Evolutionary conservation across 2,113 vertebrate species (phyloP).

Genomic region (Oenanthe oenanthe): DNA sequence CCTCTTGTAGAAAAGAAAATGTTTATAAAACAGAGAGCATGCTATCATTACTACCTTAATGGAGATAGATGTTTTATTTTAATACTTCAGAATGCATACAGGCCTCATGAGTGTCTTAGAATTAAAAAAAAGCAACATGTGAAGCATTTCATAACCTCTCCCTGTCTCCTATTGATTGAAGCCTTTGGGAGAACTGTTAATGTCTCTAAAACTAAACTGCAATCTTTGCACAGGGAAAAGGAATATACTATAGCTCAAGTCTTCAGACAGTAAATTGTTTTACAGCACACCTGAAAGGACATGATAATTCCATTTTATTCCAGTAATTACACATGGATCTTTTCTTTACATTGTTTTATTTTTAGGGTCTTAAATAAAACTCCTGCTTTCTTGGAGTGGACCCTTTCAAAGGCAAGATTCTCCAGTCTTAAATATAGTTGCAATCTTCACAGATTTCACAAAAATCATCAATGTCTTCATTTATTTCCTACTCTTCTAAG

Average conservation of each 20-base stretch:
- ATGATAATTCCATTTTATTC: background rate
- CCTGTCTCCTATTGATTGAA: background rate
- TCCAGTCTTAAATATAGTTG: background rate
- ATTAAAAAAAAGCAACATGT: background rate
- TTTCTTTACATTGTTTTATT: background rate
- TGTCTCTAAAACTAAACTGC: background rate
- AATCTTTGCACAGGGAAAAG: background rate
- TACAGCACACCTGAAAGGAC: background rate
- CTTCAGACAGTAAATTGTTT: background rate
- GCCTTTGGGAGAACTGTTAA: background rate
- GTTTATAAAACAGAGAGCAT: background rate
- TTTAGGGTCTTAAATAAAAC: background rate
- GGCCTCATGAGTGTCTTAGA: background rate
- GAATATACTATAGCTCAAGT: background rate
- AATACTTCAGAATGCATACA: background rate
- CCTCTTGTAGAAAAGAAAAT: background rate
- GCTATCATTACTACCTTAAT: background rate
- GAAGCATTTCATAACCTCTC: background rate
- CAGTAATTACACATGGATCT: background rate
- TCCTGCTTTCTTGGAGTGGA: background rate
- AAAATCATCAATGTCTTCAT: background rate
- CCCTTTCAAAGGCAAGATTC: background rate
- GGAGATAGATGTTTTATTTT: background rate
- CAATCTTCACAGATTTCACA: background rate
- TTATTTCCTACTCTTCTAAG: background rate